These are phyloP conservation scores for Catharus fuscescens DNA, from an alignment of 2,113 vertebrate genomes.

Conservation along the genomic window DNA sequence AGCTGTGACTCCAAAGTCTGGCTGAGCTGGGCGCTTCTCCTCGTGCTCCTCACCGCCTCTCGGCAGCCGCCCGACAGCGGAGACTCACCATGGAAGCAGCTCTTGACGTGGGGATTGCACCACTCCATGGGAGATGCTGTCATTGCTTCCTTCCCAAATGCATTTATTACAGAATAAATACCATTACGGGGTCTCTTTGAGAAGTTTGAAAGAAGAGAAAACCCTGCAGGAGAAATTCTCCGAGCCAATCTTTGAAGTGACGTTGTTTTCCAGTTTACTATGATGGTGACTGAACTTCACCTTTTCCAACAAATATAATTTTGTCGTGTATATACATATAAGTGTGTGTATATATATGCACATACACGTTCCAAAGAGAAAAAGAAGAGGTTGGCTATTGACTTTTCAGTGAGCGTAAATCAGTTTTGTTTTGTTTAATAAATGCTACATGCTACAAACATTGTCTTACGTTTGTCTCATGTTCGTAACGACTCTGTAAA, in stretches of 20 bases:
- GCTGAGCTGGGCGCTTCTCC: constrained; percentile 60
- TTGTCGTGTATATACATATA: constrained; percentile 66
- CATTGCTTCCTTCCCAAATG: constrained; percentile 66
- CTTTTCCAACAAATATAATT: constrained; percentile 70
- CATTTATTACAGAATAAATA: constrained; percentile 65
- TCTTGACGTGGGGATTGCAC: constrained; percentile 68
- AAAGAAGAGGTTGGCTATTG: constrained; percentile 68
- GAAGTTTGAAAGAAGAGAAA: constrained; percentile 55
- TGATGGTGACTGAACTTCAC: constrained; percentile 73
- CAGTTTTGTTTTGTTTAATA: constrained; percentile 76
- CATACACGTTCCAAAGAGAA: constrained; percentile 64
- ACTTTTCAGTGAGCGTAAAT: constrained; percentile 70
- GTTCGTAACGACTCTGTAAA: constrained; percentile 72
- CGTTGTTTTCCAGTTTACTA: constrained; percentile 73
- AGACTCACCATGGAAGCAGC: constrained; percentile 51
- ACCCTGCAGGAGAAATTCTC: constrained; percentile 59
- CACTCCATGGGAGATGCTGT: constrained; percentile 67
- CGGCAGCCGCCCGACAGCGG: constrained; percentile 31
- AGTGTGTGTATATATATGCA: constrained; percentile 60
- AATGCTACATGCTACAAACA: constrained; percentile 75
- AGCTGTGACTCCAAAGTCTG: constrained; percentile 63
- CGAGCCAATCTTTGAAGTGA: constrained; percentile 44
- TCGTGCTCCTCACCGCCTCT: constrained; percentile 48
- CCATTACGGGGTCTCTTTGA: constrained; percentile 45
- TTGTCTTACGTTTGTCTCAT: constrained; percentile 75